Conservation (phyloP, 2,888 invertebrate species). For the Imbricaverruca yamaguchii region DNA sequence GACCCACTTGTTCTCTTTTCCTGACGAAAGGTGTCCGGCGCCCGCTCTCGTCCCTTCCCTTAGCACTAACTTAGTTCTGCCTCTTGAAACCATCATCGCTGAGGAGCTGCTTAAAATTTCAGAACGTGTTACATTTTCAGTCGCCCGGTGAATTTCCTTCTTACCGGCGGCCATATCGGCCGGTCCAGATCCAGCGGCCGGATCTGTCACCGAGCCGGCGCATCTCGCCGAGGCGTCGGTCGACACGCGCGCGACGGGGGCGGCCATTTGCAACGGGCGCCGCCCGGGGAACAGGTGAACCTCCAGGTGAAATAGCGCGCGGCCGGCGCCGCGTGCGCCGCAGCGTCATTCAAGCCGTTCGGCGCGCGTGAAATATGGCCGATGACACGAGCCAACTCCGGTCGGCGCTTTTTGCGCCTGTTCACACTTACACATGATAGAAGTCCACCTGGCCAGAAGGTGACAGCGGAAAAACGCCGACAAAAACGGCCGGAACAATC, state of each 20-base stretch:
- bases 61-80: too few relatives aligned
- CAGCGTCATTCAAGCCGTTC: not conserved
- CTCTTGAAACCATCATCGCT: too few relatives aligned
- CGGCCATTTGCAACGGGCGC: not conserved
- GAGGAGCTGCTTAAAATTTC: too few relatives aligned
- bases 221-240: too few relatives aligned
- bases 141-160: too few relatives aligned
- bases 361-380: slow-evolving; percentile 8
- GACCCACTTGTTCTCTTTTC: too few relatives aligned
- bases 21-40: too few relatives aligned
- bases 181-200: too few relatives aligned
- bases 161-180: too few relatives aligned
- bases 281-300: not conserved
- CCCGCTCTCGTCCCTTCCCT: too few relatives aligned
- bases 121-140: too few relatives aligned
- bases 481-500: slow-evolving; percentile 11
- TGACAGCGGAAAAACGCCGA: slow-evolving; percentile 12
- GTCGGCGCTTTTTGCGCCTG: not conserved
- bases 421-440: slow-evolving; percentile 22
- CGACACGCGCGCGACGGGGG: not conserved
- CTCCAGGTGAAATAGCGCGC: not conserved
- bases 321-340: not conserved
- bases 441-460: slow-evolving; percentile 3
- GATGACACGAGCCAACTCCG: not conserved
- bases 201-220: too few relatives aligned